Base-by-base conservation (phyloP, 1,140 invertebrate genomes). In the Atta texana region DNA sequence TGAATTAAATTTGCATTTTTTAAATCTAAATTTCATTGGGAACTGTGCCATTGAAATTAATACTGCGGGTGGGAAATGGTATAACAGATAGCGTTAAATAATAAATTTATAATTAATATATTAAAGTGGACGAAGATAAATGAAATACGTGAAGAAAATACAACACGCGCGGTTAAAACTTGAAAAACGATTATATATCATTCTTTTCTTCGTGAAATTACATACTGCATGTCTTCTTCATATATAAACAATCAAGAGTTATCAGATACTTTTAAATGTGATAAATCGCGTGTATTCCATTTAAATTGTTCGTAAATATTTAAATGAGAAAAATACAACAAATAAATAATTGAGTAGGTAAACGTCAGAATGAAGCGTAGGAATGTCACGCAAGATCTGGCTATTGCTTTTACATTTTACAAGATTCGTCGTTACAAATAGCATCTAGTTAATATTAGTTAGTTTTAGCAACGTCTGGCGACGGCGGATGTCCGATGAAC, bases 361-460 rank as follows among this genome's bases (percentile, higher is more conserved):
- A 39, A n/a, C 18, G 53, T 57, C 53, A 18, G 21, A 39, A 8
- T 14, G 24, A 72, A 74, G 18, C 53, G 10, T 7, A 44, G 6
- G 69, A 1, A 3, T 3, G 68, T 84, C 80, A 75, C 69, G 69
- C 80, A 34, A 84, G 39, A 75, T 63, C 55, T 14, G 28, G 21
- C 39, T 63, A 49, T 71, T 39, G 12, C 66, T 49, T 71, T 44
- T 44, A 10, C 39, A 44, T 44, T 10, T 57, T 57, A 49, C 53
- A n/a, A 44, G 66, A 81, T 71, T 49, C 34, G 34, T 28, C 14
- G 61, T 68, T 51, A n/a, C 55, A 51, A 69, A 84, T 84, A 75
- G 72, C 57, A 34, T 57, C 72, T 61, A 59, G 71, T 84, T 75
- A 84, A 84, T 84, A 84, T 84, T 84, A 74, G 55, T 84, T 84